A percentile compares a stretch with the other conserved stretches of the same genome.
These are phyloP conservation scores for Penaeus japonicus DNA, from an alignment of 1,140 invertebrate genomes.

Conservation along the genomic window DNA sequence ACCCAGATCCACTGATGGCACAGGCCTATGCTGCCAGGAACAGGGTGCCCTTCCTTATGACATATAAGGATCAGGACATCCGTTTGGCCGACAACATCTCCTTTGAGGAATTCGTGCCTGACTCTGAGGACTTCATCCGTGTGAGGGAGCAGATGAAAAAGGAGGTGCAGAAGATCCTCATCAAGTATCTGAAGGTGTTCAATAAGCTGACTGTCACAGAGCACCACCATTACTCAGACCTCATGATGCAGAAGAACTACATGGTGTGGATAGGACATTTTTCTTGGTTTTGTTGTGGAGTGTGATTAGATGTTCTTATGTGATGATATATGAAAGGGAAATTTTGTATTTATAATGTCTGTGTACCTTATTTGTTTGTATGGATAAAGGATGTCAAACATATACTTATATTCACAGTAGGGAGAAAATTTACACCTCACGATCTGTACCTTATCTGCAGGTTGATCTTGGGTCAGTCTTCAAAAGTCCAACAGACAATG, in stretches of 20 bases:
- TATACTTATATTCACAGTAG: too few relatives aligned
- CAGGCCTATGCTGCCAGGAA: constrained; percentile 31
- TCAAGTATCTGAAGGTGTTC: neutral
- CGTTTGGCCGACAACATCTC: constrained; percentile 27
- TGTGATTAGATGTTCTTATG: neutral
- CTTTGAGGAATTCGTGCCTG: constrained; percentile 45
- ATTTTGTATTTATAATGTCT: too few relatives aligned
- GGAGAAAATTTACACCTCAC: too few relatives aligned
- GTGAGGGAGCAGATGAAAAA: constrained; percentile 43
- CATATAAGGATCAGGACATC: neutral
- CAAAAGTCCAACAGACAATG: constrained; percentile 23
- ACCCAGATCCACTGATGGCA: neutral
- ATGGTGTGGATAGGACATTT: neutral
- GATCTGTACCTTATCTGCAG: neutral
- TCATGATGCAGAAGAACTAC: constrained; percentile 8
- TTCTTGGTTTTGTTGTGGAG: neutral
- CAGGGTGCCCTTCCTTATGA: constrained; percentile 32
- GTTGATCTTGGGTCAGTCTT: constrained; percentile 33
- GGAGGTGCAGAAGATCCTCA: constrained; percentile 39
- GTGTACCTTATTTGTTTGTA: neutral
- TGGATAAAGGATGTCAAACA: too few relatives aligned
- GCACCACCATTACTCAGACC: constrained; percentile 7
- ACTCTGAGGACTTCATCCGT: constrained; percentile 35
- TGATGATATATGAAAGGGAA: too few relatives aligned
- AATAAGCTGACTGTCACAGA: neutral